Conservation (phyloP, 2,888 invertebrate genomes). For the Ochlodes sylvanus region DNA sequence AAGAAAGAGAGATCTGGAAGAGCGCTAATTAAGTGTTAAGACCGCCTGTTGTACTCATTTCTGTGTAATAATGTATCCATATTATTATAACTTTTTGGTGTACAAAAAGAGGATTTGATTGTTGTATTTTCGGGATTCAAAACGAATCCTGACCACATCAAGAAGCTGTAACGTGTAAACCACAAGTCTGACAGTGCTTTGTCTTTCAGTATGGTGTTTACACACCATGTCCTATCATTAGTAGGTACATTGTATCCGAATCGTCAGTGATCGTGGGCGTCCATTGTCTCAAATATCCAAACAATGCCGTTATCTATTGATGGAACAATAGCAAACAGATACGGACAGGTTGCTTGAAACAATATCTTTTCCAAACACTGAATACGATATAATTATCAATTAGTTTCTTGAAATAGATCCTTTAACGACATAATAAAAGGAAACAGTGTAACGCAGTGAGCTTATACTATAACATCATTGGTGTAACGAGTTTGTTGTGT, state of each 20-base stretch:
- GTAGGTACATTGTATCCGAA: conserved; percentile 17
- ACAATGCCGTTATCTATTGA: conserved; percentile 45
- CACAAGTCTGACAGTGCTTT: background rate
- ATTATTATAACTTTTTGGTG: too few species aligned
- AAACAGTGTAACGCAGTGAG: too few species aligned
- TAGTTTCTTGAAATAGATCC: background rate
- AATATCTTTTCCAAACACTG: background rate
- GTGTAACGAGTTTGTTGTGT: too few species aligned
- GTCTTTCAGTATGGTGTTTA: background rate
- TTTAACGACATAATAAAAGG: too few species aligned
- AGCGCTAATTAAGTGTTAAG: too few species aligned
- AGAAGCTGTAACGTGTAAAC: background rate
- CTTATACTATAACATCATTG: too few species aligned
- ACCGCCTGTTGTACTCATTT: too few species aligned
- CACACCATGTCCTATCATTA: conserved; percentile 18
- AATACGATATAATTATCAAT: conserved; percentile 2
- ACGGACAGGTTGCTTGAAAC: conserved; percentile 31
- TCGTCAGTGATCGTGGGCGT: conserved; percentile 1
- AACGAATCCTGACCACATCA: too few species aligned
- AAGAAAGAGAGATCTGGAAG: too few species aligned
- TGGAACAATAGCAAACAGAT: conserved; percentile 43
- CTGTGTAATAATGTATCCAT: too few species aligned
- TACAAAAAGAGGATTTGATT: too few species aligned
- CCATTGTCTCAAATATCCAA: conserved; percentile 41
- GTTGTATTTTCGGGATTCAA: too few species aligned